These are phyloP conservation scores for Drosophila truncata DNA, from an alignment of 1,140 invertebrate species.

Conservation along the genomic window DNA sequence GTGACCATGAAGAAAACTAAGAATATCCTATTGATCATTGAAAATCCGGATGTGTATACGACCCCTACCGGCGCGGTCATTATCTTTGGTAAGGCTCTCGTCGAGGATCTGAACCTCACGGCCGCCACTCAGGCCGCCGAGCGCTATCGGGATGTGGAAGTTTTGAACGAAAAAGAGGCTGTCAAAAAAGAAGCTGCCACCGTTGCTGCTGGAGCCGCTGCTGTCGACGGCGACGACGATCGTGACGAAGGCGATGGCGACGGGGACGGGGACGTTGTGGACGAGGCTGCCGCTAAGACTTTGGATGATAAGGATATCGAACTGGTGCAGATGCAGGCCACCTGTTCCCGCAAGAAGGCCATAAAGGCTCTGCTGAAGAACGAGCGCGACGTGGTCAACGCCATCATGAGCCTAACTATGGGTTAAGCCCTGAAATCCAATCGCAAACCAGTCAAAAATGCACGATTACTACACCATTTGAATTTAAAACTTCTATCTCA, in stretches of 20 bases:
- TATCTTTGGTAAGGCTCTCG: slow-evolving; percentile 48
- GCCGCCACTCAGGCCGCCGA: slow-evolving; percentile 51
- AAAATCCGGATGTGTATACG: slow-evolving; percentile 57
- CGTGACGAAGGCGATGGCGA: slow-evolving; percentile 12
- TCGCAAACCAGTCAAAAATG: neutral
- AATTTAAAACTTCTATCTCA: neutral
- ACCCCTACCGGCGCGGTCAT: slow-evolving; percentile 41
- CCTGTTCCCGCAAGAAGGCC: slow-evolving; percentile 55
- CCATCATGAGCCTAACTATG: slow-evolving; percentile 67
- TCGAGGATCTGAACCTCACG: slow-evolving; percentile 52
- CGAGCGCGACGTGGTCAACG: slow-evolving; percentile 68
- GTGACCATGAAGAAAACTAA: slow-evolving; percentile 67
- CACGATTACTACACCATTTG: neutral
- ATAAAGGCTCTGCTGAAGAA: slow-evolving; percentile 58
- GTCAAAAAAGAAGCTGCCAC: neutral
- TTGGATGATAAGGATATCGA: slow-evolving; percentile 68
- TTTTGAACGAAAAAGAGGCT: neutral
- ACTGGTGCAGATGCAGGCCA: slow-evolving; percentile 63
- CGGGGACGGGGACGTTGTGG: neutral
- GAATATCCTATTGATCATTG: slow-evolving; percentile 59
- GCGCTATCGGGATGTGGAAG: slow-evolving; percentile 18
- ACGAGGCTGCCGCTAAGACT: neutral
- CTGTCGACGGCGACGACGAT: slow-evolving; percentile 5
- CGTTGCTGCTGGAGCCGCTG: neutral
- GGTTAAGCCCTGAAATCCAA: neutral